Conservation (phyloP, 2,797 vertebrate genomes). For the Parambassis ranga region DNA sequence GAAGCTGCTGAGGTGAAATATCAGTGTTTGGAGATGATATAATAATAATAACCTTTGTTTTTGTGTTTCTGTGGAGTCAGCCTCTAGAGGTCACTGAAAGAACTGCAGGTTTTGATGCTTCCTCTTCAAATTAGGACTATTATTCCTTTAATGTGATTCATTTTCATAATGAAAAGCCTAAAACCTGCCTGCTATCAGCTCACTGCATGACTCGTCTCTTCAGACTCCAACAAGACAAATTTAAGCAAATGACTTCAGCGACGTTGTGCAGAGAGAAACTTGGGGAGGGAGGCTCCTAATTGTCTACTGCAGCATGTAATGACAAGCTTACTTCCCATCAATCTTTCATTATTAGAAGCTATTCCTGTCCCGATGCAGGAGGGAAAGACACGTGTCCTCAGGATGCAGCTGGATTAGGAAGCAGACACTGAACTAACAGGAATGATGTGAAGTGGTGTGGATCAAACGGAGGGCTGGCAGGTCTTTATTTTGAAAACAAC, state of each 20-base stretch:
- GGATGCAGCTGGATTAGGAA: conserved; percentile 38
- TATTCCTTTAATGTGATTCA: too few relatives aligned
- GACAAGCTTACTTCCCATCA: conserved; percentile 82
- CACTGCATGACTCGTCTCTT: conserved; percentile 26
- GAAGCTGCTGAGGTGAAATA: too few relatives aligned
- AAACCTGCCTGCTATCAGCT: conserved; percentile 32
- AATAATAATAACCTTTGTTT: too few relatives aligned
- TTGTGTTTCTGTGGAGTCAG: too few relatives aligned
- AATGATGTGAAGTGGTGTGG: background rate
- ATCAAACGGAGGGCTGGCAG: too few relatives aligned
- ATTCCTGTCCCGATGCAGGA: conserved; percentile 75
- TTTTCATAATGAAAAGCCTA: too few relatives aligned
- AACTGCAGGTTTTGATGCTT: too few relatives aligned
- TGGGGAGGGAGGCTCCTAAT: conserved; percentile 78
- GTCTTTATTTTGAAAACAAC: too few relatives aligned
- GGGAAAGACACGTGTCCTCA: conserved; percentile 56
- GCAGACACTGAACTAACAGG: conserved; percentile 28
- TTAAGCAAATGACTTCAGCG: conserved; percentile 32
- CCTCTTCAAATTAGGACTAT: too few relatives aligned
- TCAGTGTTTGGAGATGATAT: too few relatives aligned
- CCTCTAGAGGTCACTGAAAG: too few relatives aligned
- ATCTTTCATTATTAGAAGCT: conserved; percentile 85
- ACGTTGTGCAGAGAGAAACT: conserved; percentile 16
- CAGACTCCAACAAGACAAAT: conserved; percentile 20
- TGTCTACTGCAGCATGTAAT: conserved; percentile 85